Percentiles rank a stretch among this genome's conserved stretches.
Conservation (phyloP, 2,888 invertebrate species). For the Gymnocheta viridis region DNA sequence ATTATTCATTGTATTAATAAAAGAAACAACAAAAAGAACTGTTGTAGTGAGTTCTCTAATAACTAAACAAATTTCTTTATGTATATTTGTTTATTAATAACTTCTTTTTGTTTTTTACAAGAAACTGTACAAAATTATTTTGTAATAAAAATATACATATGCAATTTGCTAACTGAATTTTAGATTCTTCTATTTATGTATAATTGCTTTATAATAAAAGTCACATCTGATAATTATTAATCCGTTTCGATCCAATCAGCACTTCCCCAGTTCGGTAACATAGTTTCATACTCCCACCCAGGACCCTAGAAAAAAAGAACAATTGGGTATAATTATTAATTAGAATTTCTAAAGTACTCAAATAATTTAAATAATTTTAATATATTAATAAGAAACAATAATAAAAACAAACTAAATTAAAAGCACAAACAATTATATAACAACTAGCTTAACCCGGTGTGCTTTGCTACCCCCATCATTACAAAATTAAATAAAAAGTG, state of each 20-base stretch:
- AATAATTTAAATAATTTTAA: background rate
- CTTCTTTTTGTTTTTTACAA: constrained; percentile 38
- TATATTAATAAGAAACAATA: too few relatives aligned
- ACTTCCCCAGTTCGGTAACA: constrained; percentile 95
- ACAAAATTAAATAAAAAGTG: too few relatives aligned
- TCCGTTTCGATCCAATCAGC: constrained; percentile 89
- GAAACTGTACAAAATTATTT: constrained; percentile 35
- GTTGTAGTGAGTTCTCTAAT: background rate
- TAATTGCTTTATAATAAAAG: background rate
- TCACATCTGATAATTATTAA: constrained; percentile 6
- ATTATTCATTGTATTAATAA: too few relatives aligned
- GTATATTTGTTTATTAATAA: constrained; percentile 22
- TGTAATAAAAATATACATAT: constrained; percentile 50
- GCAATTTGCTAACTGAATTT: constrained; percentile 36
- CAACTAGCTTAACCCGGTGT: too few relatives aligned
- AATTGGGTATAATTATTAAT: too few relatives aligned
- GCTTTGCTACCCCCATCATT: too few relatives aligned
- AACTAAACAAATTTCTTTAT: constrained; percentile 5
- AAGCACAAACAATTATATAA: too few relatives aligned
- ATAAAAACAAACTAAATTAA: too few relatives aligned
- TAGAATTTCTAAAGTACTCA: too few relatives aligned
- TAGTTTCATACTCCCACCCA: constrained; percentile 96
- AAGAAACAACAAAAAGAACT: too few relatives aligned
- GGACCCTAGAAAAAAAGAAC: constrained; percentile 87
- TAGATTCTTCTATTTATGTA: background rate